phyloP scores from a whole-genome alignment of 1,140 invertebrate genomes.

The Ceratitis capitata region DNA sequence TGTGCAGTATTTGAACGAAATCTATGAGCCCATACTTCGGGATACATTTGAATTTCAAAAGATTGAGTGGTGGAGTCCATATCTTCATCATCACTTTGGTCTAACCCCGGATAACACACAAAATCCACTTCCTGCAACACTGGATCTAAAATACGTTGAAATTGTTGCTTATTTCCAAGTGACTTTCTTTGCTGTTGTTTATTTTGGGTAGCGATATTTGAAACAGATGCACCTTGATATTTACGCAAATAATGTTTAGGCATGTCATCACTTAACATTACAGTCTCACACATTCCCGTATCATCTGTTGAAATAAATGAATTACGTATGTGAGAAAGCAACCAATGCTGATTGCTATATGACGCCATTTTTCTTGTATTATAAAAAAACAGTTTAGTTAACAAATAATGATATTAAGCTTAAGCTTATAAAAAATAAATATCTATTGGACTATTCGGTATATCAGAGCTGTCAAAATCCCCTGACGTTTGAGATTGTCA shows the following conservation, averaged over 20 bases:
- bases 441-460: no score
- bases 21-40: slow-evolving; percentile 78
- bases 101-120: slow-evolving; percentile 78
- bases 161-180: slow-evolving; percentile 1
- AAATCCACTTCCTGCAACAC: slow-evolving; percentile 68
- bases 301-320: slow-evolving; percentile 96
- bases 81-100: slow-evolving; percentile 80
- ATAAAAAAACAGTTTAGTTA: not conserved
- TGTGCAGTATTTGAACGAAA: slow-evolving; percentile 89
- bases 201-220: slow-evolving; percentile 50
- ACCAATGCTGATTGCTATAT: slow-evolving; percentile 92
- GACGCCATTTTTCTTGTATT: slow-evolving; percentile 77
- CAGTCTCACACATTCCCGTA: slow-evolving; percentile 76
- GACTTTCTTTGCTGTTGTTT: slow-evolving; percentile 45
- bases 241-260: slow-evolving; percentile 71
- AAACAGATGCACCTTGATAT: slow-evolving; percentile 48
- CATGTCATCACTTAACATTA: slow-evolving; percentile 81
- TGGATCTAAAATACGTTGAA: slow-evolving; percentile 44
- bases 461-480: no score
- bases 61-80: slow-evolving; percentile 73
- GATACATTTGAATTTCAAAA: slow-evolving; percentile 77
- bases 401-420: no score
- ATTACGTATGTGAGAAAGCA: slow-evolving; percentile 90
- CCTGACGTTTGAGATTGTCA: no score
- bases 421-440: no score